Evolutionary conservation across 2,888 invertebrate genomes (phyloP).

Genomic region (Gibbula magus): DNA sequence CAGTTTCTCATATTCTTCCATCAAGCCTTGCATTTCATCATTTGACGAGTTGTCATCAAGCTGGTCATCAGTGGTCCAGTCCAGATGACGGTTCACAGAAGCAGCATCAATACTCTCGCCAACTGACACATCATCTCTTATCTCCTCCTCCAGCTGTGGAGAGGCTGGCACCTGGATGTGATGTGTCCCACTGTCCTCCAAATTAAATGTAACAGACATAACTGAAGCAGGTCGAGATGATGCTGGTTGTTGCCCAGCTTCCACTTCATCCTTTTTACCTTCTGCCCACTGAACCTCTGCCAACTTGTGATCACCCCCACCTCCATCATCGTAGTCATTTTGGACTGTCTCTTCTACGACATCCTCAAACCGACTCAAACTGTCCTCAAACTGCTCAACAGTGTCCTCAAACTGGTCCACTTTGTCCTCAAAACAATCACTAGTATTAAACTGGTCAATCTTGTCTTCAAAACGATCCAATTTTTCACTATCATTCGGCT

Average conservation of each 20-base stretch:
- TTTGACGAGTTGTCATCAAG: not conserved
- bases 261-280: too few relatives aligned
- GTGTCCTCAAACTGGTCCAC: not conserved
- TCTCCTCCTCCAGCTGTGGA: too few relatives aligned
- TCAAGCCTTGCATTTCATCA: slow-evolving; percentile 2
- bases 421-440: too few relatives aligned
- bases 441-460: too few relatives aligned
- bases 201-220: too few relatives aligned
- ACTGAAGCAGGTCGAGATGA: too few relatives aligned
- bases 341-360: not conserved
- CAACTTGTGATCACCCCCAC: not conserved
- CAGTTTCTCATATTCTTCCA: slow-evolving; percentile 2
- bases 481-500: too few relatives aligned
- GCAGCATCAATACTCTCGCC: not conserved
- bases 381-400: not conserved
- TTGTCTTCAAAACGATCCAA: too few relatives aligned
- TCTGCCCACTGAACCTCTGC: too few relatives aligned
- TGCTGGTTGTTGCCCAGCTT: too few relatives aligned
- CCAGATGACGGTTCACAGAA: not conserved
- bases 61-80: slow-evolving; percentile 9
- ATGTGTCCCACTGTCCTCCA: too few relatives aligned
- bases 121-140: not conserved
- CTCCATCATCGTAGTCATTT: not conserved
- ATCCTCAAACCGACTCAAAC: not conserved
- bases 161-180: too few relatives aligned